Base-by-base conservation (phyloP, 2,113 vertebrate genomes). In the Crotalus horridus region DNA sequence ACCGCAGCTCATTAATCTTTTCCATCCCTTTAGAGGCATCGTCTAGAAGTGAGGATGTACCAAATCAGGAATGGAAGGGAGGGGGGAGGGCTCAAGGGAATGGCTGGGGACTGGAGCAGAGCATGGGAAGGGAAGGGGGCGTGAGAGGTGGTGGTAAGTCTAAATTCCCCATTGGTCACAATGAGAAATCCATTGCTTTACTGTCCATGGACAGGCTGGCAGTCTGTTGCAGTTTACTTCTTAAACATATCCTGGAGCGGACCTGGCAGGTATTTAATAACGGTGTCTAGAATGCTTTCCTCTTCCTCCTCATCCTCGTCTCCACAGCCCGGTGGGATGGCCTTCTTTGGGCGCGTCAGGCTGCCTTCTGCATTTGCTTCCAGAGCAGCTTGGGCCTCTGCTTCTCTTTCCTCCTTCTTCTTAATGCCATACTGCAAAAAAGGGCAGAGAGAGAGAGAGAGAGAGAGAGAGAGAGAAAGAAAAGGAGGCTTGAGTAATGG, bases 241-340 rank as follows among this genome's bases (percentile, higher is more conserved):
- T 99, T 99, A 97, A 99, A 99, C 98, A 99, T 99, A 97, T 99
- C 99, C 97, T 99, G 98, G 95, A 99, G 98, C 2, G 99, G 98
- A 24, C 99, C 98, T 0, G 99, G 99, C 95, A 99, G 98, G 97
- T 99, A 99, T 96, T 99, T 99, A 98, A 99, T 99, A 96, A 99
- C 99, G 88, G 99, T 99, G 94, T 99, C 99, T 97, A 99, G 98
- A 96, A 99, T 99, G 97, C 98, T 99, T 93, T 99, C 99, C 15
- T 99, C 98, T 89, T 99, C 99, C 55, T 99, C 99, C 91, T 99
- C 99, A 0, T 97, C 97, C 87, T 98, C 98, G 10, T 98, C 97
- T 0, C 98, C 97, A 8, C 97, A 97, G 93, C 98, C 97, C 0
- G 97, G 97, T 2, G 98, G 98, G 48, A 98, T 97, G 0, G 98